Conservation (phyloP, 2,113 vertebrate species). For the Proteles cristata region DNA sequence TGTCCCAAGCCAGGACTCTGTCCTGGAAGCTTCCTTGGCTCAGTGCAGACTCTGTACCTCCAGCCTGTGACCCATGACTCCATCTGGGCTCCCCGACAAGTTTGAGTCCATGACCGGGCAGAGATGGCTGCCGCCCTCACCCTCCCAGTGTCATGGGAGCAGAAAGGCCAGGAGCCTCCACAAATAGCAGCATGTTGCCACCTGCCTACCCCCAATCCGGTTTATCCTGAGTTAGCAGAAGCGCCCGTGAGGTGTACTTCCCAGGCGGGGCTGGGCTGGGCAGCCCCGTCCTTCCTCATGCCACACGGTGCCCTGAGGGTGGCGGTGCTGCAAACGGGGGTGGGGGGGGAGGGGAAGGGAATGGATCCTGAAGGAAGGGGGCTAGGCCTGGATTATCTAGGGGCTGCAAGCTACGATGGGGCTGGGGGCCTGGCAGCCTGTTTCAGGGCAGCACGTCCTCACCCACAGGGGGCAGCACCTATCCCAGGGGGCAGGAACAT, state of each 20-base stretch:
- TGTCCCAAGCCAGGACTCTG: neutral
- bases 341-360: neutral
- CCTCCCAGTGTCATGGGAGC: neutral
- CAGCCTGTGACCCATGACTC: neutral
- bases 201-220: slow-evolving; percentile 55
- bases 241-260: slow-evolving; percentile 7
- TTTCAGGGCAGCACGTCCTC: neutral
- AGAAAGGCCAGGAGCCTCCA: slow-evolving; percentile 44
- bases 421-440: neutral
- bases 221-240: slow-evolving; percentile 76
- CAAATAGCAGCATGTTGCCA: slow-evolving; percentile 64
- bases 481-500: neutral
- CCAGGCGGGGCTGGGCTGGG: neutral
- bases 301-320: neutral
- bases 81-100: neutral
- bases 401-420: neutral
- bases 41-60: neutral
- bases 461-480: neutral
- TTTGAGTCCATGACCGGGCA: neutral
- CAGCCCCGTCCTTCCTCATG: slow-evolving; percentile 46
- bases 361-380: neutral
- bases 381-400: neutral
- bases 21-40: neutral
- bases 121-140: neutral
- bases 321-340: neutral